Base-by-base conservation (phyloP, 2,113 vertebrate species). In the Empidonax alnorum region DNA sequence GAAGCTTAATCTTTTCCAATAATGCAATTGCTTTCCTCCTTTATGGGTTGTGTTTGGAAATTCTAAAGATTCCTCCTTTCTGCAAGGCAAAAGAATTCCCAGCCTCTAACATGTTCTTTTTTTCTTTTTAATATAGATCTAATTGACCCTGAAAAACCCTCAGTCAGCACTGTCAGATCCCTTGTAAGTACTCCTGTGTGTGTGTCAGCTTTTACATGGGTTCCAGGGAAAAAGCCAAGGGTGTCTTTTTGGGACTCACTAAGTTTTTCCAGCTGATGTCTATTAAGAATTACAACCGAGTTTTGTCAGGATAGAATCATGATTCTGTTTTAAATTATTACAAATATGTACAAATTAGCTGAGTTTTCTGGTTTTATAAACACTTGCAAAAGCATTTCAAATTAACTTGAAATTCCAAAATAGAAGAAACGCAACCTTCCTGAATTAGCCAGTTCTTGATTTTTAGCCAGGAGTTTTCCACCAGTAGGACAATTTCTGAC, bases 181-280 rank as follows among this genome's bases (percentile, higher is more conserved):
- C 27, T 37, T 84, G 97, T 97, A 95, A 97, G 97, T 97, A 86
- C 28, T 49, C 4, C 4, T 65, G 9, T n/a, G 2, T 49, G 14
- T 73, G 25, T 52, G 39, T 73, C 0, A 39, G n/a, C 10, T 77
- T 80, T 73, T 75, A 15, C 46, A 22, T 20, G 15, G 47, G 19
- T 66, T 69, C 28, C 67, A 81, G 84, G 62, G 39, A 79, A 89
- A 78, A 87, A 73, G 24, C 11, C 20, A 69, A 11, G 10, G n/a
- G 19, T 69, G 28, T 39, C 28, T 73, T 75, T 82, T 47, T 7
- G 37, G 42, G n/a, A 62, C 52, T 61, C 68, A 30, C 6, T n/a
- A 42, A 61, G 12, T 59, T 87, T 87, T 87, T 37, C 53, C 58
- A 85, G 2, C 15, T 33, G 9, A 42, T 62, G 14, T 44, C 23